Conservation (phyloP, 2,797 vertebrate species). For the Helicolenus hilgendorfi region DNA sequence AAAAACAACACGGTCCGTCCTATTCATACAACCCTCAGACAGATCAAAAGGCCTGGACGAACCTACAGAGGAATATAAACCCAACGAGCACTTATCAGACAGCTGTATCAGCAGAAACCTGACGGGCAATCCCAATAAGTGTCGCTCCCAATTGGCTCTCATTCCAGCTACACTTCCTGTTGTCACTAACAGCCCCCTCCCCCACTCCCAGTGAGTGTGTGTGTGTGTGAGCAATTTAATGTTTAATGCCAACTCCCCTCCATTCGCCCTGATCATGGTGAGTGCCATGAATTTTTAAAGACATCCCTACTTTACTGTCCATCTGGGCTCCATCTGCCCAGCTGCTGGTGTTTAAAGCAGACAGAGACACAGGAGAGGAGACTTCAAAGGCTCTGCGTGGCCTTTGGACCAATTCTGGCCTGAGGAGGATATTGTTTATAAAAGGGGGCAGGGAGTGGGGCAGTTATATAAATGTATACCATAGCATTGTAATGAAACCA, state of each 20-base stretch:
- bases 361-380: conserved; percentile 72
- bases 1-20: conserved; percentile 1
- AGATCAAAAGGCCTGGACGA: conserved; percentile 58
- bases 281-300: conserved; percentile 93
- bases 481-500: conserved; percentile 27
- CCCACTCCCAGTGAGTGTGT: conserved; percentile 15
- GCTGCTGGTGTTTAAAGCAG: conserved; percentile 84
- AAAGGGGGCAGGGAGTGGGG: neutral
- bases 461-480: conserved; percentile 24
- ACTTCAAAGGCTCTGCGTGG: conserved; percentile 83
- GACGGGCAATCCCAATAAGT: conserved; percentile 85
- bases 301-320: conserved; percentile 89
- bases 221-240: conserved; percentile 86
- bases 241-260: conserved; percentile 89
- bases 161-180: conserved; percentile 82
- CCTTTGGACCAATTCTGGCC: conserved; percentile 72
- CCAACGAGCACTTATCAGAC: conserved; percentile 76
- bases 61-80: conserved; percentile 67
- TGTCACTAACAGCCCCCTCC: conserved; percentile 69
- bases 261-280: conserved; percentile 85
- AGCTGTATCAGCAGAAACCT: conserved; percentile 84
- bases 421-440: conserved; percentile 73
- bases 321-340: conserved; percentile 91
- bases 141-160: conserved; percentile 83
- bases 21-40: neutral